Percentiles rank a stretch among this genome's conserved stretches.
Conservation (phyloP, 2,888 invertebrate species). For the Apotomis capreana region DNA sequence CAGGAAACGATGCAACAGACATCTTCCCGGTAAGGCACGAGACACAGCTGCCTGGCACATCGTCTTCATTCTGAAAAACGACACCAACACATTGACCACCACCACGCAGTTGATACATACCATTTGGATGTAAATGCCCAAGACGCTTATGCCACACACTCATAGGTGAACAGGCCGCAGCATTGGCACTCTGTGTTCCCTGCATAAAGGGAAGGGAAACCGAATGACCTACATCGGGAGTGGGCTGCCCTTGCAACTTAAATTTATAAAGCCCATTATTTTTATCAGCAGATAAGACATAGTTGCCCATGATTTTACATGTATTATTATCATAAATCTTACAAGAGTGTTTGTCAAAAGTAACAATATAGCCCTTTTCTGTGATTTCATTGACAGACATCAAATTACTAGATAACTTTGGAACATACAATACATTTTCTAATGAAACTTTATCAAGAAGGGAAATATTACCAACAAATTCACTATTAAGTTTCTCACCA, state of each 20-base stretch:
- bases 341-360: slow-evolving; percentile 10
- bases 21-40: slow-evolving; percentile 16
- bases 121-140: slow-evolving; percentile 5
- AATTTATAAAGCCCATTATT: slow-evolving; percentile 29
- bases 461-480: neutral
- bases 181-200: slow-evolving; percentile 18
- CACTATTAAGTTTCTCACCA: neutral
- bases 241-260: slow-evolving; percentile 15
- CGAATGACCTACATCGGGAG: slow-evolving; percentile 11
- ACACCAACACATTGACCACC: slow-evolving; percentile 2
- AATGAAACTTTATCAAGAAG: neutral
- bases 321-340: slow-evolving; percentile 1
- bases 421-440: slow-evolving; percentile 7
- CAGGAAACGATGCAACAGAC: slow-evolving; percentile 9
- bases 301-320: slow-evolving; percentile 25
- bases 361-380: slow-evolving; percentile 22
- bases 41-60: slow-evolving; percentile 1
- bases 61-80: neutral
- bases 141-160: neutral
- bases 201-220: slow-evolving; percentile 4
- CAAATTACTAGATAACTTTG: slow-evolving; percentile 5
- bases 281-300: slow-evolving; percentile 20
- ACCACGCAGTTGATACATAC: slow-evolving; percentile 5
- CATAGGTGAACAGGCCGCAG: neutral
- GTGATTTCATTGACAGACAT: slow-evolving; percentile 8